These are phyloP conservation scores for Rhamphomyia laevipes DNA, from an alignment of 2,888 invertebrate genomes.

Conservation along the genomic window DNA sequence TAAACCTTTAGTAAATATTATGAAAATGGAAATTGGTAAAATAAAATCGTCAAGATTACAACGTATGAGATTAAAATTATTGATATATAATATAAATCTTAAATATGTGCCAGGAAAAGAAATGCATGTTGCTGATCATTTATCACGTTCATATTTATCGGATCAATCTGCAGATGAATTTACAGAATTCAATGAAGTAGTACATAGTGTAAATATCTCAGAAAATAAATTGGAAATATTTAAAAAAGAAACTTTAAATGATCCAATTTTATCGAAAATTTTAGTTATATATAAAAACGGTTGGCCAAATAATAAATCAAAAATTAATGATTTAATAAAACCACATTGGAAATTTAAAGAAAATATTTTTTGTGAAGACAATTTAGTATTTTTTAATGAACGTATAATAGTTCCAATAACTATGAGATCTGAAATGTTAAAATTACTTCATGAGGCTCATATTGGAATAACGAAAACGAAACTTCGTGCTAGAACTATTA, in stretches of 20 bases:
- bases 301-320: constrained; percentile 2
- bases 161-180: not conserved
- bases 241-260: constrained; percentile 4
- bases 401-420: no score
- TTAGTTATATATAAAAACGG: not conserved
- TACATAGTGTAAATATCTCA: constrained; percentile 7
- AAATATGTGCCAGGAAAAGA: constrained; percentile 6
- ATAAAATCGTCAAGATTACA: constrained; percentile 6
- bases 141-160: constrained; percentile 1
- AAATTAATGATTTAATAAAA: not conserved
- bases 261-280: not conserved
- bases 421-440: no score
- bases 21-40: no score
- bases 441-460: no score
- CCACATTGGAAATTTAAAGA: not conserved
- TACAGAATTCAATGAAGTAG: constrained; percentile 5
- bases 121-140: constrained; percentile 4
- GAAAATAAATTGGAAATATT: constrained; percentile 4
- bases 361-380: no score
- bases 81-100: constrained; percentile 6
- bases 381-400: no score
- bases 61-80: constrained; percentile 9
- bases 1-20: no score
- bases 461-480: no score
- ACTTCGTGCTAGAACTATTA: no score